Base-by-base conservation (phyloP, 2,888 invertebrate genomes). In the Mesorhabditis spiculigera region DNA sequence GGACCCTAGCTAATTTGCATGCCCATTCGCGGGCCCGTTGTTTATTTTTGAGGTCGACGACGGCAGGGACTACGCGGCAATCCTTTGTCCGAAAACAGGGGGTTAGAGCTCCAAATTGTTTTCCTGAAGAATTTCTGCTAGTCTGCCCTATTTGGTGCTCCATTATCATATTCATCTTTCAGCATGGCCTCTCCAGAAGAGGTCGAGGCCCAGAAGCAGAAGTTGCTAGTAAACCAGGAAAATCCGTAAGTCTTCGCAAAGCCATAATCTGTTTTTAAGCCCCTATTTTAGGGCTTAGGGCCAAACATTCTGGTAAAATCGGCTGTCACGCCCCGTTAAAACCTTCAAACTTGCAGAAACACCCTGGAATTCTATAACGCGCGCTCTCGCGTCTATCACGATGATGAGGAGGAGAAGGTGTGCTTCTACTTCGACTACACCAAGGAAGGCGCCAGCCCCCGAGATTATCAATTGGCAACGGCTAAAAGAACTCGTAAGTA, bases 381-480 rank as follows among this genome's bases (percentile, higher is more conserved):
- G 45, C 75, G 80, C 4, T 77, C 80, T 6, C 68, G 81, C n/a
- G 68, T 76, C 5, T 66, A 70, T 5, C 71, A 76, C 45, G 71
- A 68, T 16, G 71, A 82, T 63, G 76, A 75, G 8, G 78, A 82
- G 43, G 81, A 81, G 58, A 70, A 70, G 45, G 73, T 79, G 62
- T 70, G 81, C 43, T 81, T 81, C 58, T 61, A 78, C 16, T 79
- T 79, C 66, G 75, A 79, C 67, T 79, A 81, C 68, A 5, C 28
- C 43, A 71, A 68, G 50, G 77, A 69, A 16, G 66, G 58, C 28
- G 45, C n/a, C 63, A 50, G 45, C 8, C 65, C 67, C 42, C 28
- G 50, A 5, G 50, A 69, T 78, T 44, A 66, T 76, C 45, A 75
- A 78, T 61, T 58, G 76, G 61, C 72, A 75, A 63, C 71, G 71